These are phyloP conservation scores for Micropoecilia bifurca DNA, from an alignment of 2,797 vertebrate genomes.

Conservation along the genomic window DNA sequence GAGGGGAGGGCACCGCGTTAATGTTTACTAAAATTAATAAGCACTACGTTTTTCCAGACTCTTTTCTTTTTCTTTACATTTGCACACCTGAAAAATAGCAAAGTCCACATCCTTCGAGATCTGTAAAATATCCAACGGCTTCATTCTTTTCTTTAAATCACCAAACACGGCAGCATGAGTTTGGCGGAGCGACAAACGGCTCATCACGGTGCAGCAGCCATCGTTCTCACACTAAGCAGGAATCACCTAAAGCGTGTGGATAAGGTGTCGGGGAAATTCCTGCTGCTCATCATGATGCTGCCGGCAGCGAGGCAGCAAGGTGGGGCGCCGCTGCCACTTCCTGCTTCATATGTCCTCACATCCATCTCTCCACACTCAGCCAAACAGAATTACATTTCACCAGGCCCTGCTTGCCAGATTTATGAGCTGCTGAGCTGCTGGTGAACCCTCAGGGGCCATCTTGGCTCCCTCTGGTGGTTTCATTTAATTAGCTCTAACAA, in stretches of 20 bases:
- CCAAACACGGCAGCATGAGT: conserved; percentile 34
- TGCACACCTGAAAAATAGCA: not conserved
- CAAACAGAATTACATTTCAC: conserved; percentile 29
- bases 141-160: conserved; percentile 39
- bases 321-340: conserved; percentile 8
- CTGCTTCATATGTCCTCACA: conserved; percentile 21
- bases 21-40: not conserved
- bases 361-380: conserved; percentile 22
- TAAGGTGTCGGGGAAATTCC: conserved; percentile 78
- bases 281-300: conserved; percentile 61
- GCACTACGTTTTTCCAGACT: not conserved
- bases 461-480: conserved; percentile 27
- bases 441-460: conserved; percentile 24
- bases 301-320: conserved; percentile 45
- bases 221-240: conserved; percentile 43
- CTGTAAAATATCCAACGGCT: conserved; percentile 37
- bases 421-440: conserved; percentile 43
- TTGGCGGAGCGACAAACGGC: conserved; percentile 39
- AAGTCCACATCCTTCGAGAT: not conserved
- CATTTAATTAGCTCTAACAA: conserved; percentile 61
- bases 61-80: not conserved
- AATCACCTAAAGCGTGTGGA: conserved; percentile 53
- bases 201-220: conserved; percentile 30
- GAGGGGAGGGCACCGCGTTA: not conserved
- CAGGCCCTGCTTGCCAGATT: conserved; percentile 25